Evolutionary conservation across 2,797 vertebrate species (phyloP).

Genomic region (Mormyrus hasselquistii): DNA sequence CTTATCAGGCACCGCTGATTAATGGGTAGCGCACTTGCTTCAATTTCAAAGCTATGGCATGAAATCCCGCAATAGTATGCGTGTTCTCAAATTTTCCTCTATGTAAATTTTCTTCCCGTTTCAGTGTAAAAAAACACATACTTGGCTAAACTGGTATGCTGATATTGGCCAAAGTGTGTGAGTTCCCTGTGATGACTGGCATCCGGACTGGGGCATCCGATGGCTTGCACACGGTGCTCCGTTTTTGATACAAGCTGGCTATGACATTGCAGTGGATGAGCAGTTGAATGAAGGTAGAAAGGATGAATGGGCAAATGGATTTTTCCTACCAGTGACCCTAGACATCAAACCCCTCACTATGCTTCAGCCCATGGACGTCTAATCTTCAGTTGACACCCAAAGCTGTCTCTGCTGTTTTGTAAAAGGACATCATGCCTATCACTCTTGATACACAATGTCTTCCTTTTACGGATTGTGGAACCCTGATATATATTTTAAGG

Average conservation of each 20-base stretch:
- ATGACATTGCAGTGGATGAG: neutral
- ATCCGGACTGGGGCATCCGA: neutral
- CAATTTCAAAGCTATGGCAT: neutral
- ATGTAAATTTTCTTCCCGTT: neutral
- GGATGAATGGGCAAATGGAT: neutral
- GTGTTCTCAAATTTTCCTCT: neutral
- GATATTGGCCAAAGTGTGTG: neutral
- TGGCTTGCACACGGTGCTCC: neutral
- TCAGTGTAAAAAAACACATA: neutral
- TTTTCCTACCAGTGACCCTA: neutral
- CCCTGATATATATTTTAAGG: neutral
- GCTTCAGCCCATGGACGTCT: neutral
- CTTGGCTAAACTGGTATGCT: neutral
- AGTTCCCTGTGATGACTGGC: neutral
- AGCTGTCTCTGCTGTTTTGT: neutral
- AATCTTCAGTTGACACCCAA: neutral
- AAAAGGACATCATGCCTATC: neutral
- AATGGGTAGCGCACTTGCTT: neutral
- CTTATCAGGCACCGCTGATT: neutral
- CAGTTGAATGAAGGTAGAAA: neutral
- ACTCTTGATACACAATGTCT: neutral
- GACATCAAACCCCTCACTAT: neutral
- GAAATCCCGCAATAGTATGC: neutral
- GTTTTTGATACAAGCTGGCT: neutral
- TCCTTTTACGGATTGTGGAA: neutral